Conservation (phyloP, 2,113 vertebrate species). For the Tenebrosternarchus preto region DNA sequence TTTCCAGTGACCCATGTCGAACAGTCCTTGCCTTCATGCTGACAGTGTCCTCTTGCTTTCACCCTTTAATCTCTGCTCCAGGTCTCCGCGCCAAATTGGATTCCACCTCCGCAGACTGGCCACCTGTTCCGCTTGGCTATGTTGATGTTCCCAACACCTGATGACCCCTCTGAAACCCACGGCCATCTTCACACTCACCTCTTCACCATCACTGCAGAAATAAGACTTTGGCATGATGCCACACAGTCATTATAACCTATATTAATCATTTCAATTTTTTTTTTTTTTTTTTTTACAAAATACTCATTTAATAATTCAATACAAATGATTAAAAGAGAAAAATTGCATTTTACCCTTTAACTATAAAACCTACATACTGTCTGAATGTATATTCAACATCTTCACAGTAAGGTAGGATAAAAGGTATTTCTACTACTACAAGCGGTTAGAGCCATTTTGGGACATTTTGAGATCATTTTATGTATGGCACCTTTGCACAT, state of each 20-base stretch:
- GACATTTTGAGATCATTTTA: too few species aligned
- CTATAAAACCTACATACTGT: too few species aligned
- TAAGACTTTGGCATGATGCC: constrained; percentile 35
- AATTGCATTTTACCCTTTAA: too few species aligned
- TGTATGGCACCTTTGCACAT: neutral
- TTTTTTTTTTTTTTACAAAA: neutral
- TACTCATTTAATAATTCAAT: constrained; percentile 23
- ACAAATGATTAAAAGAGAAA: constrained; percentile 13
- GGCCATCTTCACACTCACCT: constrained; percentile 49
- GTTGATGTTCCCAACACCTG: constrained; percentile 52
- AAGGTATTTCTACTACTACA: too few species aligned
- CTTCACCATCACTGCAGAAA: constrained; percentile 25
- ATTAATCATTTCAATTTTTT: constrained; percentile 39
- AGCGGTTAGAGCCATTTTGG: too few species aligned
- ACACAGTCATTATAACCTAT: constrained; percentile 9
- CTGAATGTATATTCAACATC: too few species aligned
- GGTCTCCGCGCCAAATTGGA: constrained; percentile 59
- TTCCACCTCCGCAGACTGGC: constrained; percentile 55
- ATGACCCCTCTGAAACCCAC: constrained; percentile 50
- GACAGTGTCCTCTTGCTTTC: constrained; percentile 58
- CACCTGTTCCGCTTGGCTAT: constrained; percentile 57
- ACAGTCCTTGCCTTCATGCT: constrained; percentile 51
- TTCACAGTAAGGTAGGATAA: too few species aligned
- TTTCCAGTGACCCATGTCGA: constrained; percentile 56
- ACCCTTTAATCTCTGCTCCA: constrained; percentile 59